Conservation (phyloP, 2,113 vertebrate species). For the Podarcis muralis region DNA sequence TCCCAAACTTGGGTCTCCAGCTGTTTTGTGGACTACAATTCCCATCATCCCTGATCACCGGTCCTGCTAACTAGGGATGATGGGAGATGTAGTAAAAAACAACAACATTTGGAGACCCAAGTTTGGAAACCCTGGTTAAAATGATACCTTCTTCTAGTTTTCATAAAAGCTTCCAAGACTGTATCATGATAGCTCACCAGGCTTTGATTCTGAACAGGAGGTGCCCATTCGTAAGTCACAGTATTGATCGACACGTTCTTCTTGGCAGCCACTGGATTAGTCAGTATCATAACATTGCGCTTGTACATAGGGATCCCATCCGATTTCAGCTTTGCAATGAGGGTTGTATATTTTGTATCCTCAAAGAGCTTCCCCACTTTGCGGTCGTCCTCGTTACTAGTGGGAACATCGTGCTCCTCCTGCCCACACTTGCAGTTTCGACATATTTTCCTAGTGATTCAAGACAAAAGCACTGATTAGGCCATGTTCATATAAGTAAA, state of each 20-base stretch:
- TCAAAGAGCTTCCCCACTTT: conserved; percentile 96
- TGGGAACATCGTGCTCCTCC: conserved; percentile 90
- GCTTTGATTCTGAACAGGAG: conserved; percentile 90
- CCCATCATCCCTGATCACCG: too few species aligned
- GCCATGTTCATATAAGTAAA: not conserved
- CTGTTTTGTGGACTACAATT: too few species aligned
- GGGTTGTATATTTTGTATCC: conserved; percentile 94
- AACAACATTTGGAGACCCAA: too few species aligned
- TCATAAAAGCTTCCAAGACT: not conserved
- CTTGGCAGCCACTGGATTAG: conserved; percentile 80
- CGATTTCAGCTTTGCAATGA: conserved; percentile 93
- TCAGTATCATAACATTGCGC: conserved; percentile 88
- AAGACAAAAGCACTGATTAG: conserved; percentile 12
- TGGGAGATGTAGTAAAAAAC: too few species aligned
- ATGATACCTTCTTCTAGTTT: not conserved
- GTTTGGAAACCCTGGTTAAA: too few species aligned
- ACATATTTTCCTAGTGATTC: conserved; percentile 90
- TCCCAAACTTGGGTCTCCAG: too few species aligned
- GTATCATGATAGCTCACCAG: conserved; percentile 78
- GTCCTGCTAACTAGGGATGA: too few species aligned
- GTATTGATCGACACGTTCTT: conserved; percentile 86
- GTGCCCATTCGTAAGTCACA: conserved; percentile 95
- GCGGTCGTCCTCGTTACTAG: conserved; percentile 88
- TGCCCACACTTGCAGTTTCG: conserved; percentile 96
- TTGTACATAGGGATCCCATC: conserved; percentile 88